Evolutionary conservation across 2,888 invertebrate species (phyloP).

Genomic region (Endotricha flammealis): DNA sequence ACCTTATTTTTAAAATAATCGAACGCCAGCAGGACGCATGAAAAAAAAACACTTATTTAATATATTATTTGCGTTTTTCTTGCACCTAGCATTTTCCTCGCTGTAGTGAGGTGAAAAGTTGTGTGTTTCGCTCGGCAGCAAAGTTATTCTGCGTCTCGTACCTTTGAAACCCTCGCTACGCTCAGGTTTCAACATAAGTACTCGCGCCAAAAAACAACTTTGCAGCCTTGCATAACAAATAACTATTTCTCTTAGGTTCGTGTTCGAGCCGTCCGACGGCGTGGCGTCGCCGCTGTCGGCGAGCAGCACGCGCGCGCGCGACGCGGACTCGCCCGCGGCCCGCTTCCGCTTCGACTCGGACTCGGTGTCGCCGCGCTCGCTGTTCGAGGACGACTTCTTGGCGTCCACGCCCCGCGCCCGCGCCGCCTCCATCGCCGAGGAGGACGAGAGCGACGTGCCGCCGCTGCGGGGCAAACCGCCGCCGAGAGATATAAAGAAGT

Average conservation of each 20-base stretch:
- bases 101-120: too few relatives aligned
- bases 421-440: constrained; percentile 69
- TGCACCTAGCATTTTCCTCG: too few relatives aligned
- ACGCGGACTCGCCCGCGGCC: constrained; percentile 50
- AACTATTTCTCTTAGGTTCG: constrained; percentile 40
- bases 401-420: constrained; percentile 52
- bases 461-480: constrained; percentile 52
- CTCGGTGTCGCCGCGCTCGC: constrained; percentile 61
- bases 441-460: constrained; percentile 61
- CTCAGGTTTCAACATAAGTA: too few relatives aligned
- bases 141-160: too few relatives aligned
- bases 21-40: too few relatives aligned
- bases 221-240: background rate
- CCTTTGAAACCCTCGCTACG: too few relatives aligned
- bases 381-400: constrained; percentile 86
- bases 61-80: too few relatives aligned
- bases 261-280: constrained; percentile 57
- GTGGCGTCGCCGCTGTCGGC: constrained; percentile 55
- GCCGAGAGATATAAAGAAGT: constrained; percentile 88
- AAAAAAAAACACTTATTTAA: too few relatives aligned
- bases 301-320: constrained; percentile 47
- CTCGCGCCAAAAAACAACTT: too few relatives aligned
- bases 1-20: too few relatives aligned
- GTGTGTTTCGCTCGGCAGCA: too few relatives aligned
- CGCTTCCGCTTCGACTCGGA: constrained; percentile 69